A percentile compares a stretch with the other conserved stretches of the same genome.
Conservation (phyloP, 2,113 vertebrate species). For the Syngnathus typhle region DNA sequence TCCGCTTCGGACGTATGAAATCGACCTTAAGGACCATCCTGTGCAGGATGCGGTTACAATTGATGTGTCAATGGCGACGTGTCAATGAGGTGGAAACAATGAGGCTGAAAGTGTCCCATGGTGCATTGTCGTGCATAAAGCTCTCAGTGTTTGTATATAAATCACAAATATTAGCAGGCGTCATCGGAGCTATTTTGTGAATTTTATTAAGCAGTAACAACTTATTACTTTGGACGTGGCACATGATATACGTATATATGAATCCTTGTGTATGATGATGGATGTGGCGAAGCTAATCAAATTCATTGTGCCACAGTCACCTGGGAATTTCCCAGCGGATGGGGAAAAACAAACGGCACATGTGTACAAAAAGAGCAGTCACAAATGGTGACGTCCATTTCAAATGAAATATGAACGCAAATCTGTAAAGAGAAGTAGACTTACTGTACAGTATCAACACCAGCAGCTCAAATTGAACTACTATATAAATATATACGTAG, state of each 20-base stretch:
- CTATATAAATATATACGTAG: no score
- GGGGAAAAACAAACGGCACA: constrained; percentile 23
- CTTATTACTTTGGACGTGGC: constrained; percentile 46
- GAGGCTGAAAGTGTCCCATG: constrained; percentile 47
- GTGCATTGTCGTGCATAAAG: constrained; percentile 52
- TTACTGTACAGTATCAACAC: not conserved
- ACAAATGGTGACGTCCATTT: constrained; percentile 15
- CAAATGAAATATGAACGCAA: constrained; percentile 18
- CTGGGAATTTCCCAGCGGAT: constrained; percentile 28
- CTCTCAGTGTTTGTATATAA: constrained; percentile 49
- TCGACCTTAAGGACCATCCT: constrained; percentile 59
- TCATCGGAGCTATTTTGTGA: constrained; percentile 50
- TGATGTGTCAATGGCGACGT: constrained; percentile 44
- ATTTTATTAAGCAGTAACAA: constrained; percentile 66
- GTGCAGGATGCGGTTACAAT: constrained; percentile 52
- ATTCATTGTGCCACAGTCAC: constrained; percentile 45
- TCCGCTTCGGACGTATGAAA: constrained; percentile 48
- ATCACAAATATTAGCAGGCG: constrained; percentile 53
- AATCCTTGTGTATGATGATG: constrained; percentile 51
- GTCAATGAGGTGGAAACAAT: constrained; percentile 62
- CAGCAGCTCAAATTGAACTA: not conserved
- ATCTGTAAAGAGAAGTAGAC: not conserved
- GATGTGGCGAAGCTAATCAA: constrained; percentile 57
- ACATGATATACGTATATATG: constrained; percentile 44
- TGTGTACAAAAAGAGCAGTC: constrained; percentile 25